Conservation (phyloP, 2,888 invertebrate genomes). For the Lutraria lutraria region DNA sequence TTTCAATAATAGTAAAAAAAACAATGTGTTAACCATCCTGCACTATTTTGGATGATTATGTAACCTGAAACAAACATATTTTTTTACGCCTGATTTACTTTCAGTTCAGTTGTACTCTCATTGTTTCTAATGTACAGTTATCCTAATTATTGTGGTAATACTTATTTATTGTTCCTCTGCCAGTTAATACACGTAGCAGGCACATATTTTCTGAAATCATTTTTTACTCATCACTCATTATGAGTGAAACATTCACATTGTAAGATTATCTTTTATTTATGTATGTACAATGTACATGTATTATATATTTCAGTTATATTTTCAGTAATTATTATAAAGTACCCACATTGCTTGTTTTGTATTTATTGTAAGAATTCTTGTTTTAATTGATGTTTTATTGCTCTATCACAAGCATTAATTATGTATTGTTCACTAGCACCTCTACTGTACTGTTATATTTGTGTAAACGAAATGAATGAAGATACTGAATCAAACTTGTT, state of each 20-base stretch:
- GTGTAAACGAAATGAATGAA: conserved; percentile 8
- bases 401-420: background rate
- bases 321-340: background rate
- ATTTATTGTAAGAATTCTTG: too few species aligned
- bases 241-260: background rate
- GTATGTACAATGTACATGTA: background rate
- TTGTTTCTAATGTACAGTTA: background rate
- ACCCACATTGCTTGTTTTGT: too few species aligned
- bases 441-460: background rate
- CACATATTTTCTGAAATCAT: background rate
- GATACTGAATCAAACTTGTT: background rate
- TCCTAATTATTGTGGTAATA: background rate
- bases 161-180: background rate
- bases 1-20: too few species aligned
- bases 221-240: background rate
- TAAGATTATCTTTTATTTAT: background rate
- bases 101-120: background rate
- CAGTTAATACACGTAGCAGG: background rate
- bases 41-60: too few species aligned
- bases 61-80: too few species aligned
- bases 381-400: background rate
- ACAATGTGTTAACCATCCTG: too few species aligned
- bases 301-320: background rate
- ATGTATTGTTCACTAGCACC: background rate
- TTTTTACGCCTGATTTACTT: too few species aligned